Conservation (phyloP, 92 coral and sea anemone genomes). For the Bergia sp. region DNA sequence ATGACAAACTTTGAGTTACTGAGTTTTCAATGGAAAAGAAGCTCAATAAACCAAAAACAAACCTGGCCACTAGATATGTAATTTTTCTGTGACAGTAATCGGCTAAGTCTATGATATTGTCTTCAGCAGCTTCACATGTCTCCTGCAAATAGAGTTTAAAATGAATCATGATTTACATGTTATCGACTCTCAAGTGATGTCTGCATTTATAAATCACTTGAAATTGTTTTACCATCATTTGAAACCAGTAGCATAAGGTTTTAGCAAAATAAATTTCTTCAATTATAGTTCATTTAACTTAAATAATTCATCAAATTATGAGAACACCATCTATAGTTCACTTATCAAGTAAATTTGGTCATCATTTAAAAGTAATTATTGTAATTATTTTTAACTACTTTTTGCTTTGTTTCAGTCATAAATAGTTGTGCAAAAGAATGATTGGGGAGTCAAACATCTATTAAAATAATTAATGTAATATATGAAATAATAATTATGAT, state of each 20-base stretch:
- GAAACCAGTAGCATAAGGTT: background rate
- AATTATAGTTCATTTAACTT: background rate
- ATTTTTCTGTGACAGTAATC: constrained; percentile 96
- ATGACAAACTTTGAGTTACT: too few relatives aligned
- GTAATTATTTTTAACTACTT: too few relatives aligned
- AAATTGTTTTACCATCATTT: background rate
- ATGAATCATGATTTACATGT: background rate
- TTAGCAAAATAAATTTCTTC: background rate
- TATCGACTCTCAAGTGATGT: background rate
- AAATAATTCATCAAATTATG: too few relatives aligned
- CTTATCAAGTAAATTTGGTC: too few relatives aligned
- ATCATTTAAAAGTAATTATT: too few relatives aligned
- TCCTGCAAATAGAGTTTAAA: constrained; percentile 55
- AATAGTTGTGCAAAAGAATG: too few relatives aligned
- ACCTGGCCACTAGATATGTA: constrained; percentile 82
- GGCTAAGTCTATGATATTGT: constrained; percentile 83
- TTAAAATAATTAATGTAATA: too few relatives aligned
- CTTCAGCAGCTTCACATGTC: constrained; percentile 97
- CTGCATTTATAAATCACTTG: background rate
- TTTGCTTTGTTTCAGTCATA: too few relatives aligned
- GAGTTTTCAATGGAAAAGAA: background rate
- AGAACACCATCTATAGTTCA: too few relatives aligned
- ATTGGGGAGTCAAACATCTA: too few relatives aligned
- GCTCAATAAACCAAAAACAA: background rate
- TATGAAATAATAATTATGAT: too few relatives aligned